Evolutionary conservation across 2,888 invertebrate genomes (phyloP).

Genomic region (Rhyacophila evoluta): DNA sequence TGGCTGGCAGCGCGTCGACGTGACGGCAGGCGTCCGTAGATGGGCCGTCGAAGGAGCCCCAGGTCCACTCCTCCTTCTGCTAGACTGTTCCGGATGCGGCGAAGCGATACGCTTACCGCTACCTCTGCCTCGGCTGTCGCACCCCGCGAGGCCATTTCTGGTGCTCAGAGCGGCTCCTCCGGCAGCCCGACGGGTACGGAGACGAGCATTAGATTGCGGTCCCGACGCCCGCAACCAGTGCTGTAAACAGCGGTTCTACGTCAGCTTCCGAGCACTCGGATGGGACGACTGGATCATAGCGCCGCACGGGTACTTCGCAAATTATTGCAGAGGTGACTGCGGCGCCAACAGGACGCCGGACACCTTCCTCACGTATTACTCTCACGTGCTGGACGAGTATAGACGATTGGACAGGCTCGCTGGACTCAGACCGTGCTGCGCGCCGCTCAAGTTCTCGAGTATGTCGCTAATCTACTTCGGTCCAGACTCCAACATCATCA

Average conservation of each 20-base stretch:
- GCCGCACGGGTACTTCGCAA: slow-evolving; percentile 91
- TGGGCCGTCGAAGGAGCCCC: slow-evolving; percentile 74
- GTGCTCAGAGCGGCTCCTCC: slow-evolving; percentile 82
- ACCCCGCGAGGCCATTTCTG: slow-evolving; percentile 81
- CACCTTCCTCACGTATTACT: slow-evolving; percentile 88
- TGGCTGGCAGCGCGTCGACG: slow-evolving; percentile 90
- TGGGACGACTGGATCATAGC: slow-evolving; percentile 97
- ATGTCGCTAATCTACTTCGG: slow-evolving; percentile 95
- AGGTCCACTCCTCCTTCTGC: slow-evolving; percentile 77
- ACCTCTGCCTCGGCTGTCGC: slow-evolving; percentile 52
- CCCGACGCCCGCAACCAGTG: slow-evolving; percentile 76
- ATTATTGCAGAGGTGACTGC: slow-evolving; percentile 94
- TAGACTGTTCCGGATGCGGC: slow-evolving; percentile 88
- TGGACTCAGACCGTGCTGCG: slow-evolving; percentile 92
- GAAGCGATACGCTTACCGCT: slow-evolving; percentile 78
- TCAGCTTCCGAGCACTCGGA: slow-evolving; percentile 89
- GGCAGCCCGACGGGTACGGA: slow-evolving; percentile 77
- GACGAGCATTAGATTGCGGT: slow-evolving; percentile 87
- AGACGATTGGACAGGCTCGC: slow-evolving; percentile 79
- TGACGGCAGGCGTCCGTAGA: slow-evolving; percentile 80
- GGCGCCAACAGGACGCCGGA: slow-evolving; percentile 82
- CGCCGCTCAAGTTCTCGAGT: slow-evolving; percentile 91
- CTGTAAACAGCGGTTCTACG: slow-evolving; percentile 91
- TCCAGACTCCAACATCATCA: slow-evolving; percentile 89
- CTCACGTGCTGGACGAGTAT: slow-evolving; percentile 92